Percentiles rank a stretch among this genome's conserved stretches.
Evolutionary conservation across 2,888 invertebrate species (phyloP).

Genomic region (Heliconius charithonia): DNA sequence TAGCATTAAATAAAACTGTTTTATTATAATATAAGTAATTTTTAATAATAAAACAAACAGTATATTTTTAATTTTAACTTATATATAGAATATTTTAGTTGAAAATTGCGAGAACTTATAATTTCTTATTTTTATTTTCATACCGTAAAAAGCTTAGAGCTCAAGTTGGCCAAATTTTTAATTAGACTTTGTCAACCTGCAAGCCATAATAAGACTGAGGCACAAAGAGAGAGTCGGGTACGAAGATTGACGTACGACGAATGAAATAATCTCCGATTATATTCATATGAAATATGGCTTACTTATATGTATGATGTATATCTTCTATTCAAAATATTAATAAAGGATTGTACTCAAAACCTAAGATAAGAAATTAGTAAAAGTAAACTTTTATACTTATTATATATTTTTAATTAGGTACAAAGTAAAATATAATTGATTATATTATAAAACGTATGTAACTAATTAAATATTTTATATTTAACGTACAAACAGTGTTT

Average conservation of each 20-base stretch:
- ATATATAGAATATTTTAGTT: no score
- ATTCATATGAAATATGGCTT: constrained; percentile 9
- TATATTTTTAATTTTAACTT: no score
- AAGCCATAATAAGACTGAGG: constrained; percentile 44
- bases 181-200: constrained; percentile 44
- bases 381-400: background rate
- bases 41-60: no score
- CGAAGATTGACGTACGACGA: constrained; percentile 36
- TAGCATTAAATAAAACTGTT: no score
- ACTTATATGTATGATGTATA: constrained; percentile 1
- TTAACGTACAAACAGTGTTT: background rate
- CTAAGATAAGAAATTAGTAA: background rate
- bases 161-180: constrained; percentile 47
- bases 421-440: background rate
- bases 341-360: background rate
- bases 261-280: constrained; percentile 40
- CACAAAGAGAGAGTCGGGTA: constrained; percentile 43
- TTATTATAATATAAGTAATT: no score
- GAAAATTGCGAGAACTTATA: no score
- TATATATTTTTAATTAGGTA: background rate
- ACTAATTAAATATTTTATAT: background rate
- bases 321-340: background rate
- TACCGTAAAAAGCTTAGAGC: constrained; percentile 37
- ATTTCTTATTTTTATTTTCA: background rate
- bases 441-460: background rate